Evolutionary conservation across 2,113 vertebrate species (phyloP).

Genomic region (Stigmatopora nigra): DNA sequence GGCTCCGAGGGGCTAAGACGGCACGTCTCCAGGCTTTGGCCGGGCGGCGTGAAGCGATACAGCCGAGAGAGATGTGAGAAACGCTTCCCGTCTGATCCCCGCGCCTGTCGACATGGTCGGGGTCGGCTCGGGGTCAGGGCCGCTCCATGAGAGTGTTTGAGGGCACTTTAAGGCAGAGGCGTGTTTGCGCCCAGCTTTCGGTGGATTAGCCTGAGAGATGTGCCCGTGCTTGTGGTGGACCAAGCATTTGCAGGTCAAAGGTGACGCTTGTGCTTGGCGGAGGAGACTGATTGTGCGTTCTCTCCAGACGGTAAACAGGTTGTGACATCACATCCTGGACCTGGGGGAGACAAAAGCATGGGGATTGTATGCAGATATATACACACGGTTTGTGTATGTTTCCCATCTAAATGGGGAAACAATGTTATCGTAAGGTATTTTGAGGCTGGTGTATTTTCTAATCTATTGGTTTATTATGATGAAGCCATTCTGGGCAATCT

Average conservation of each 20-base stretch:
- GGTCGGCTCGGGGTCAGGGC: constrained; percentile 23
- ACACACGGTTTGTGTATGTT: constrained; percentile 15
- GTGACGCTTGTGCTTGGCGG: constrained; percentile 12
- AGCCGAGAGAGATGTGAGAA: constrained; percentile 24
- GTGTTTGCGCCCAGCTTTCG: constrained; percentile 14
- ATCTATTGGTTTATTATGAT: neutral
- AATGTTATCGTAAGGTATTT: constrained; percentile 31
- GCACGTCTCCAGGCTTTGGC: constrained; percentile 25
- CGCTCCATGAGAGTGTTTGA: constrained; percentile 5
- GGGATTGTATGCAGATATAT: constrained; percentile 13
- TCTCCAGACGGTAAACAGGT: constrained; percentile 58
- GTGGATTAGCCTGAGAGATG: constrained; percentile 34
- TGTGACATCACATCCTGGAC: constrained; percentile 59
- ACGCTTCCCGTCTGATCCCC: constrained; percentile 22
- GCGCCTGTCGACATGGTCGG: constrained; percentile 1
- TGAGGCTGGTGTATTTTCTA: constrained; percentile 8
- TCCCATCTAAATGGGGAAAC: constrained; percentile 40
- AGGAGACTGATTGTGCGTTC: constrained; percentile 12
- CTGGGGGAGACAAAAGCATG: constrained; percentile 34
- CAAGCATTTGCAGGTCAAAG: constrained; percentile 37
- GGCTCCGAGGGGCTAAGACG: constrained; percentile 34
- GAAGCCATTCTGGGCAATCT: no score
- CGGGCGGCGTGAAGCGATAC: constrained; percentile 25
- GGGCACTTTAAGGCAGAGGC: neutral
- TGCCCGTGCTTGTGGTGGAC: constrained; percentile 21